Evolutionary conservation across 2,797 vertebrate species (phyloP), one percentile per base, ranked within the genome.

Genomic region (Smutsia temminckii): DNA sequence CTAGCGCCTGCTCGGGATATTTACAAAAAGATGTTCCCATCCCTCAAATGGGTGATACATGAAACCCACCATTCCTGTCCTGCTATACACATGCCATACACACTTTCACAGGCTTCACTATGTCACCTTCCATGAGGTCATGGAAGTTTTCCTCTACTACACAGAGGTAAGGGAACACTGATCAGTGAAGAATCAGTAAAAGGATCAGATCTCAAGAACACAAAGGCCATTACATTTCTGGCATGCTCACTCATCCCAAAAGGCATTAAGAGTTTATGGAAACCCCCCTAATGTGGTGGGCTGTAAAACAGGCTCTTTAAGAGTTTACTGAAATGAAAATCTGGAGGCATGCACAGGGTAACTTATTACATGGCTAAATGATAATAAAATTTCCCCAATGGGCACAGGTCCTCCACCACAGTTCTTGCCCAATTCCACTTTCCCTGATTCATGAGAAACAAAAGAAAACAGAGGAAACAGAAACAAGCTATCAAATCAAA

Each of bases 401-500:
- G 18, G 40, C 37, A 42, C 3, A 17, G n/a, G 3, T 27, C 81
- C 51, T 53, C 79, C 9, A 37, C 10, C 29, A 78, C 6, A 29
- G 29, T 37, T 64, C 75, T 49, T 92, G 23, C 18, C 57, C 51
- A 68, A 83, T 4, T 77, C 75, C 20, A 32, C n/a, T 14, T 34
- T 21, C 11, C 66, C 59, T 51, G 32, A 63, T 42, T 21, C 9
- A 2, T 29, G 23, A 78, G 27, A 4, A n/a, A 32, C n/a, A 69
- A 72, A 72, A 75, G 14, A 74, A 72, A 42, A 29, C 29, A 42
- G 0, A 64, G 12, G 53, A 89, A 63, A 61, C 6, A 6, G 32
- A 88, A 80, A 77, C 6, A 68, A 77, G 27, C 32, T 27, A 37
- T 21, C 66, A 55, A 14, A 86, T 27, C 27, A 68, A 92, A 84